Base-by-base conservation (phyloP, 1,140 invertebrate genomes). In the Copidosoma floridanum region DNA sequence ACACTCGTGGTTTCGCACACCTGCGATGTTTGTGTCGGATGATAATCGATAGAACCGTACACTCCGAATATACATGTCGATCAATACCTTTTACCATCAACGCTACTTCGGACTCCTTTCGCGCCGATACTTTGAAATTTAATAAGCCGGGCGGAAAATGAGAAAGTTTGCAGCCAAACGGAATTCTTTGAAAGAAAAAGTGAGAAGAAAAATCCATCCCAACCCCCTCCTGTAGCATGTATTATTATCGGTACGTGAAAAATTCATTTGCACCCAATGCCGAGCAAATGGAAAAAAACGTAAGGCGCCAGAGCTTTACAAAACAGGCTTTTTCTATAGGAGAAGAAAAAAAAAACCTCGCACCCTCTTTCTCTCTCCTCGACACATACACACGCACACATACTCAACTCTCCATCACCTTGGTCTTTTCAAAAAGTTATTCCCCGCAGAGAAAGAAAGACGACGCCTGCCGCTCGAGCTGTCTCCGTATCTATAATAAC, bases 401-500 rank as follows among this genome's bases (percentile, higher is more conserved):
- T n/a, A n/a, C n/a, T n/a, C n/a, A n/a, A n/a, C 48, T 50, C 10
- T 38, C 23, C 10, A 18, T 47, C 35, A 1, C 0, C 46, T 20
- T 26, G 5, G 41, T 44, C 56, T 32, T 57, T 63, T 61, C 46
- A 18, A 51, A 66, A 50, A 57, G 50, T 59, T 60, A 54, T 64
- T 60, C 57, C 50, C 57, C 43, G 48, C 43, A n/a, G 38, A 40
- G 37, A 18, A 46, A 29, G 44, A n/a, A n/a, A n/a, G n/a, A 32
- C 56, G 47, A 38, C 57, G 8, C 44, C 6, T 41, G 35, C 11
- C 43, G 43, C 63, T 6, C n/a, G n/a, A n/a, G n/a, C n/a, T n/a
- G n/a, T n/a, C n/a, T 26, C 23, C 29, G 55, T 54, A 62, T 65
- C 64, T 66, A 61, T 57, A 61, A 65, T 60, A 60, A 47, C 29